phyloP scores from a whole-genome alignment of 2,888 invertebrate genomes.

The Mesochorus sp. region DNA sequence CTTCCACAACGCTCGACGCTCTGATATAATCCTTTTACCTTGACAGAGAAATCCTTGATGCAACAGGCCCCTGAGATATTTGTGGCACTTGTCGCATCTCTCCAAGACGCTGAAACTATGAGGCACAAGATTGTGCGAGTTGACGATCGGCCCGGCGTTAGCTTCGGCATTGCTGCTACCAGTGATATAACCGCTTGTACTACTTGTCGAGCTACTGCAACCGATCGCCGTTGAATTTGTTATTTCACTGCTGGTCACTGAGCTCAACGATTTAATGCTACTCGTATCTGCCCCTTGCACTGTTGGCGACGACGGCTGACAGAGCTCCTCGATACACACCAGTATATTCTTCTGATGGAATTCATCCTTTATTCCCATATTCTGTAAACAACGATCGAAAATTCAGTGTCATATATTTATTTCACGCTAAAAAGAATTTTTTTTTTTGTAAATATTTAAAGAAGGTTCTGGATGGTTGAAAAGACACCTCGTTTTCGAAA shows the following conservation, averaged over 20 bases:
- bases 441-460: too few relatives aligned
- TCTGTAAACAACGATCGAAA: constrained; percentile 82
- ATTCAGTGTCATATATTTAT: too few relatives aligned
- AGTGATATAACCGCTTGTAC: constrained; percentile 6
- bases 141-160: constrained; percentile 63
- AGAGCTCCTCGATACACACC: constrained; percentile 87
- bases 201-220: constrained; percentile 8
- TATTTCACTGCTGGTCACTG: constrained; percentile 58
- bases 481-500: neutral
- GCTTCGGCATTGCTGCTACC: constrained; percentile 42
- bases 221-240: constrained; percentile 56
- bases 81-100: constrained; percentile 89
- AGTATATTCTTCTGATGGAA: constrained; percentile 88
- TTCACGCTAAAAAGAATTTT: too few relatives aligned
- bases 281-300: too few relatives aligned
- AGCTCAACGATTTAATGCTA: constrained; percentile 62
- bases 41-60: constrained; percentile 89
- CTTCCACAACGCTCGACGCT: neutral
- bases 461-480: too few relatives aligned
- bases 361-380: constrained; percentile 89
- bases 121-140: constrained; percentile 84
- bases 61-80: constrained; percentile 87
- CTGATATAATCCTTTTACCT: constrained; percentile 78
- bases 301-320: constrained; percentile 73
- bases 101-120: constrained; percentile 87